These are phyloP conservation scores for Ophioninae sp. DNA, from an alignment of 2,888 invertebrate genomes.

Conservation along the genomic window DNA sequence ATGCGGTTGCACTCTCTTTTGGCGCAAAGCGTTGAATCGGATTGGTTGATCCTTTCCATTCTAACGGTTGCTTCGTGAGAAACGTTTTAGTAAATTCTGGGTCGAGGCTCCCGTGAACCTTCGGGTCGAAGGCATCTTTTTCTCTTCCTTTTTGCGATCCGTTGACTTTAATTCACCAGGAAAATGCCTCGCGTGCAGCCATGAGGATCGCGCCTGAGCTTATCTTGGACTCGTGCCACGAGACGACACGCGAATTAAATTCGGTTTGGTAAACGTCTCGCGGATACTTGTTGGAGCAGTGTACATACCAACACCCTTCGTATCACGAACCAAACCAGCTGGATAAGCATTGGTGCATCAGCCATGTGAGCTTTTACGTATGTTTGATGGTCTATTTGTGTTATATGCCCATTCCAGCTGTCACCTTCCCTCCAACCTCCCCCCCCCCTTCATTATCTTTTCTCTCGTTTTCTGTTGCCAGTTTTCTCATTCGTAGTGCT, in stretches of 20 bases:
- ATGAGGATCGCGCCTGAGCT: constrained; percentile 50
- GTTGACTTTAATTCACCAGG: constrained; percentile 56
- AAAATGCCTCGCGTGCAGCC: constrained; percentile 59
- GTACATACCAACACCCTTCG: constrained; percentile 20
- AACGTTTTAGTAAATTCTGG: not conserved
- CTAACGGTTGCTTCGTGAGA: not conserved
- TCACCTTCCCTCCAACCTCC: not conserved
- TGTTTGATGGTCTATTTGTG: constrained; percentile 26
- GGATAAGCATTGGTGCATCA: constrained; percentile 25
- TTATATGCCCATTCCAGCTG: constrained; percentile 8
- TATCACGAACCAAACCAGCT: constrained; percentile 6
- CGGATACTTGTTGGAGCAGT: constrained; percentile 60
- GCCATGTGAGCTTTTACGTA: constrained; percentile 13
- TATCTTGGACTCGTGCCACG: constrained; percentile 63
- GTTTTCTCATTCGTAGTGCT: constrained; percentile 6
- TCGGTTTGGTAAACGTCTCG: constrained; percentile 62
- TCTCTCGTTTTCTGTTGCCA: not conserved
- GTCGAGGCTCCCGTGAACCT: constrained; percentile 36
- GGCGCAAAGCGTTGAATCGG: not conserved
- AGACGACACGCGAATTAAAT: constrained; percentile 62
- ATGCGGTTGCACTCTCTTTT: not conserved
- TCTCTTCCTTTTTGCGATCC: constrained; percentile 36
- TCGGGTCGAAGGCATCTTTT: not conserved
- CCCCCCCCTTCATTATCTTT: not conserved
- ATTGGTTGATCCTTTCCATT: not conserved